These are phyloP conservation scores for Proisotoma minuta DNA, from an alignment of 2,888 invertebrate species.

Conservation along the genomic window DNA sequence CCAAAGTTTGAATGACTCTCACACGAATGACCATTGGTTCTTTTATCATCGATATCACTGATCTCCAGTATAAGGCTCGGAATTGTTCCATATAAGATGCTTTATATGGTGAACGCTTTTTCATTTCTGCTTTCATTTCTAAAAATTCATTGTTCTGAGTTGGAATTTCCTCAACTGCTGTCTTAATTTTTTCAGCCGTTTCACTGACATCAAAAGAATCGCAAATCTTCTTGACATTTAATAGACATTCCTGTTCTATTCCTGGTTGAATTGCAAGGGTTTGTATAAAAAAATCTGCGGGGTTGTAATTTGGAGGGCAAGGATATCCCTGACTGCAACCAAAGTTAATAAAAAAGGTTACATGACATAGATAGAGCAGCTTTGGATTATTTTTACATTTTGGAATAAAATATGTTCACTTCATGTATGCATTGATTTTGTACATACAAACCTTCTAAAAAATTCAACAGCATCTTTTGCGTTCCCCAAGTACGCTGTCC, in stretches of 20 bases:
- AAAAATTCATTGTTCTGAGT: conserved; percentile 25
- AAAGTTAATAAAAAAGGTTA: neutral
- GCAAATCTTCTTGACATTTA: conserved; percentile 67
- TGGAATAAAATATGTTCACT: neutral
- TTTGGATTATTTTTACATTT: conserved; percentile 18
- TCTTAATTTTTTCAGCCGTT: conserved; percentile 24
- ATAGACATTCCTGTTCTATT: conserved; percentile 71
- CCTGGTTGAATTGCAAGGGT: conserved; percentile 80
- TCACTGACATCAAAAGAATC: conserved; percentile 36
- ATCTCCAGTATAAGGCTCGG: conserved; percentile 80
- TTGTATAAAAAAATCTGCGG: conserved; percentile 90
- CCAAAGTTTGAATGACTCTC: conserved; percentile 79
- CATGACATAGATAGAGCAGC: no score
- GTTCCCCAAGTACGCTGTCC: conserved; percentile 61
- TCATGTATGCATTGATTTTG: neutral
- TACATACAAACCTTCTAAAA: conserved; percentile 24
- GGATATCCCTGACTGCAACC: conserved; percentile 67
- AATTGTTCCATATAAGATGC: conserved; percentile 86
- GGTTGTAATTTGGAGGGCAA: conserved; percentile 86
- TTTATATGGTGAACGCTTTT: conserved; percentile 62
- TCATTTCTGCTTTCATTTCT: conserved; percentile 30
- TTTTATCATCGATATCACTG: conserved; percentile 80
- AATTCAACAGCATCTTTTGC: conserved; percentile 34
- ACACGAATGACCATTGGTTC: conserved; percentile 84
- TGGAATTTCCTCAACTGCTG: conserved; percentile 2